A percentile compares a stretch with the other conserved stretches of the same genome.
Evolutionary conservation across 2,797 vertebrate genomes (phyloP).

Genomic region (Psittacula echo): DNA sequence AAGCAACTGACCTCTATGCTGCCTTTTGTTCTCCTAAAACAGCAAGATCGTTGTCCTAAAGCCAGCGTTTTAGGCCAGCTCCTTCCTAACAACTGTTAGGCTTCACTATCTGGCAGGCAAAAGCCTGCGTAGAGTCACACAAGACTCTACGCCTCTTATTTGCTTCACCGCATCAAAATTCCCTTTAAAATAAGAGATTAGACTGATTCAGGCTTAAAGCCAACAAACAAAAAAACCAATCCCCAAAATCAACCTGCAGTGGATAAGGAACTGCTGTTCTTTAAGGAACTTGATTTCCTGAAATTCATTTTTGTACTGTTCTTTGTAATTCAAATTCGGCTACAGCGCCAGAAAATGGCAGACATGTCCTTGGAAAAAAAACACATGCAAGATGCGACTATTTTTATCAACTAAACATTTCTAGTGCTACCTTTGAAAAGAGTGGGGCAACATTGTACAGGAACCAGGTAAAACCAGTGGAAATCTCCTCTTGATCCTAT

Average conservation of each 20-base stretch:
- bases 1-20: not conserved
- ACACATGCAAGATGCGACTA: not conserved
- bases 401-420: not conserved
- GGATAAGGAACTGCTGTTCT: not conserved
- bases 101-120: not conserved
- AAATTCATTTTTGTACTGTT: not conserved
- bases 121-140: not conserved
- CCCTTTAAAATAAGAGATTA: not conserved
- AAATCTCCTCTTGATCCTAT: not conserved
- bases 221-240: not conserved
- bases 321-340: not conserved
- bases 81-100: not conserved
- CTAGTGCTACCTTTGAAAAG: not conserved
- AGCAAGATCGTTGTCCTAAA: not conserved
- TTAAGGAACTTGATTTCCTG: not conserved
- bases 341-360: not conserved
- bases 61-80: not conserved
- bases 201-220: not conserved
- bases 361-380: not conserved
- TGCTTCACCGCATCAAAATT: not conserved
- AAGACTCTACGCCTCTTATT: not conserved
- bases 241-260: accelerated
- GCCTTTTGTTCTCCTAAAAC: not conserved
- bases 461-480: not conserved
- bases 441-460: not conserved